Evolutionary conservation across 1,140 invertebrate genomes (phyloP).

Genomic region (Trichonephila clavipes): DNA sequence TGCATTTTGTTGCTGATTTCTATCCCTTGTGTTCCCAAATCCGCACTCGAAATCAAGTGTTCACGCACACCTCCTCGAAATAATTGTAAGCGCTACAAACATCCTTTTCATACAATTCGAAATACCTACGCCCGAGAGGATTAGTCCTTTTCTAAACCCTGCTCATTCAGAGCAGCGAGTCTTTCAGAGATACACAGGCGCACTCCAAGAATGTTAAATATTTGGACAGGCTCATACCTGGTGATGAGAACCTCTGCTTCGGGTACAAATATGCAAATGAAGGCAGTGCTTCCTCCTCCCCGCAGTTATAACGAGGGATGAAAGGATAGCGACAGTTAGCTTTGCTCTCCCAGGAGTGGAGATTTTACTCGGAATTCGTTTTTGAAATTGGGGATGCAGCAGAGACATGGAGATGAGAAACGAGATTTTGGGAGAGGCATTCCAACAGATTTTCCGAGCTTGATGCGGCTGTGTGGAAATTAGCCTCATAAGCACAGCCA

Average conservation of each 20-base stretch:
- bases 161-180: not conserved
- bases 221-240: constrained; percentile 73
- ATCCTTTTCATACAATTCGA: constrained; percentile 6
- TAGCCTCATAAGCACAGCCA: not conserved
- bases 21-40: not conserved
- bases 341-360: not conserved
- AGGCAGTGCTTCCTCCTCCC: not conserved
- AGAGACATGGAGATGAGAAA: constrained; percentile 5
- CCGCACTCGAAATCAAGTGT: constrained; percentile 23
- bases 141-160: constrained; percentile 8
- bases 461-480: not conserved
- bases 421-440: constrained; percentile 16
- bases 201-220: constrained; percentile 72
- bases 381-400: not conserved
- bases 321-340: constrained; percentile 59
- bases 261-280: constrained; percentile 69
- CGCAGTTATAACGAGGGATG: constrained; percentile 56
- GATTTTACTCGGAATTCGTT: constrained; percentile 23
- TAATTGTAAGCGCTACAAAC: not conserved
- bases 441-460: not conserved
- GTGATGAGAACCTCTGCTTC: constrained; percentile 28
- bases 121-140: constrained; percentile 12
- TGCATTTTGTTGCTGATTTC: not conserved
- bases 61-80: not conserved
- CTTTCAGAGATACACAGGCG: constrained; percentile 25